Conservation (phyloP, 2,888 invertebrate genomes). For the Prosapia bicincta region DNA sequence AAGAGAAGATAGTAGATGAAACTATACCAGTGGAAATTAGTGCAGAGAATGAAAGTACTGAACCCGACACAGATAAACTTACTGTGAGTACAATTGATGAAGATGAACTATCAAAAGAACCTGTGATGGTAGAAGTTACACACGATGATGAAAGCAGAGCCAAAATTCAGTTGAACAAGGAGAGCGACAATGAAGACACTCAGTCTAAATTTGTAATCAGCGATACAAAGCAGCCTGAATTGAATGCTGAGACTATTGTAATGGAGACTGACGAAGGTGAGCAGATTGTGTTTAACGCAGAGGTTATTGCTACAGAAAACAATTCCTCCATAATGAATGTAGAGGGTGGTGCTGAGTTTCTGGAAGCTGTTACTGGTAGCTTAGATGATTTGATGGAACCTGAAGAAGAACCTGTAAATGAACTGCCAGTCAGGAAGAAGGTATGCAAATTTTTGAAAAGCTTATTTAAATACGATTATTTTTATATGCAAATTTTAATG, state of each 20-base stretch:
- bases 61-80: conserved; percentile 2
- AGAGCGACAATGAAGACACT: neutral
- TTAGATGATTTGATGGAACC: conserved; percentile 12
- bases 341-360: conserved; percentile 20
- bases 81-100: neutral
- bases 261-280: conserved; percentile 21
- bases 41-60: neutral
- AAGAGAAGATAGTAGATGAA: conserved; percentile 13
- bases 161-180: conserved; percentile 16
- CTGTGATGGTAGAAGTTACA: conserved; percentile 20
- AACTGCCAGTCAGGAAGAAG: neutral
- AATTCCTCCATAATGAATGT: conserved; percentile 5
- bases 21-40: neutral
- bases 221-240: neutral
- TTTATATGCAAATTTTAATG: no score
- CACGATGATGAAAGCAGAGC: conserved; percentile 15
- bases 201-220: neutral
- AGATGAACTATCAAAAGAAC: conserved; percentile 6
- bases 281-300: conserved; percentile 11
- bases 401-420: neutral
- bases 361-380: conserved; percentile 20
- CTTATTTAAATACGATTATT: no score
- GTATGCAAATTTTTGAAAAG: neutral
- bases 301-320: neutral
- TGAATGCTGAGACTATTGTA: conserved; percentile 9